phyloP scores from a whole-genome alignment of 2,797 vertebrate species.

The Eutrigla gurnardus region DNA sequence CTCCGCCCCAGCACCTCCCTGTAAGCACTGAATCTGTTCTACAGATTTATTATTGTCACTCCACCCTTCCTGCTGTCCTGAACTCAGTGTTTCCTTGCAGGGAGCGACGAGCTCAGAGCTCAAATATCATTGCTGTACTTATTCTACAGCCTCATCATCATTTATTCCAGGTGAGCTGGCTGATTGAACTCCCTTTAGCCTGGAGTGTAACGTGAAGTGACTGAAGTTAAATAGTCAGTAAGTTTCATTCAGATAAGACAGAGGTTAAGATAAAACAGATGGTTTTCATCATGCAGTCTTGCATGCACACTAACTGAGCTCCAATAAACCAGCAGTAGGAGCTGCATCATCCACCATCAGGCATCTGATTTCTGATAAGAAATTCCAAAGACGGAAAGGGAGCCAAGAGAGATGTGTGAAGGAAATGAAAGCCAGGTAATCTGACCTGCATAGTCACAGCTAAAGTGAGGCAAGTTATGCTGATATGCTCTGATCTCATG shows the following conservation, averaged over 20 bases:
- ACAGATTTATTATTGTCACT: background rate
- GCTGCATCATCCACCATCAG: conserved; percentile 21
- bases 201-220: conserved; percentile 12
- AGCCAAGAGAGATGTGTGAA: conserved; percentile 19
- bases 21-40: background rate
- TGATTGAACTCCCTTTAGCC: conserved; percentile 13
- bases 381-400: conserved; percentile 32
- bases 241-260: conserved; percentile 27
- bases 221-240: conserved; percentile 36
- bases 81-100: background rate
- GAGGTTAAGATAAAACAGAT: conserved; percentile 15
- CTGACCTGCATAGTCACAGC: conserved; percentile 38
- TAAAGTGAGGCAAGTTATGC: conserved; percentile 38
- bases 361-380: conserved; percentile 56
- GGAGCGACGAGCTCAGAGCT: background rate
- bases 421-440: conserved; percentile 63
- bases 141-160: conserved; percentile 20
- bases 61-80: conserved; percentile 4
- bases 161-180: conserved; percentile 3
- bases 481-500: conserved; percentile 36
- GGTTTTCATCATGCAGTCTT: conserved; percentile 17
- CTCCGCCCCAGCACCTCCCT: background rate
- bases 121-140: conserved; percentile 3
- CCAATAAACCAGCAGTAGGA: conserved; percentile 25
- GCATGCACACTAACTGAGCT: conserved; percentile 17